A percentile compares a stretch with the other conserved stretches of the same genome.
These are phyloP conservation scores for Agapornis canus DNA, from an alignment of 2,797 vertebrate species.

Conservation along the genomic window DNA sequence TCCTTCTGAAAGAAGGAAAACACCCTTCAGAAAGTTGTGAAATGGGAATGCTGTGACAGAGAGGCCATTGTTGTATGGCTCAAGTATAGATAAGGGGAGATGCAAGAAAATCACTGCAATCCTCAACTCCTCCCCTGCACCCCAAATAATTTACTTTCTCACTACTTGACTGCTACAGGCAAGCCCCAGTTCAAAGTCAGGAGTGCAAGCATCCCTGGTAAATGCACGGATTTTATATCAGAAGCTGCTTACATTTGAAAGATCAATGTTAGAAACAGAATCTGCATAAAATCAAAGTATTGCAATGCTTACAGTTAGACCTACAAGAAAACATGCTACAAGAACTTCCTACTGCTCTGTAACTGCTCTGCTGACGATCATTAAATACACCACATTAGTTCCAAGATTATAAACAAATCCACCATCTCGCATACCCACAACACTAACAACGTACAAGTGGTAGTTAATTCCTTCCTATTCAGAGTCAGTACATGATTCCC, in stretches of 20 bases:
- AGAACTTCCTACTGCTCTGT: neutral
- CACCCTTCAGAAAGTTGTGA: neutral
- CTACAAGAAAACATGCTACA: neutral
- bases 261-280: neutral
- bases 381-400: neutral
- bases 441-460: neutral
- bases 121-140: neutral
- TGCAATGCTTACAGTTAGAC: neutral
- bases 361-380: neutral
- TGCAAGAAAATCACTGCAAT: accelerated
- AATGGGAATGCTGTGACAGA: neutral
- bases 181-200: neutral
- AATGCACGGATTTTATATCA: neutral
- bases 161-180: neutral
- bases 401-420: neutral
- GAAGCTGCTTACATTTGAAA: neutral
- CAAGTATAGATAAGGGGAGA: neutral
- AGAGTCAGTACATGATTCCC: neutral
- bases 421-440: neutral
- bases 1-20: neutral
- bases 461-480: neutral
- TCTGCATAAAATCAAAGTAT: neutral
- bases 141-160: neutral
- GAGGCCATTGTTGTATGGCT: neutral
- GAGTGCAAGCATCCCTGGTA: neutral